A percentile compares a stretch with the other conserved stretches of the same genome.
Conservation (phyloP, 2,797 vertebrate genomes). For the Lepilemur ruficaudatus region DNA sequence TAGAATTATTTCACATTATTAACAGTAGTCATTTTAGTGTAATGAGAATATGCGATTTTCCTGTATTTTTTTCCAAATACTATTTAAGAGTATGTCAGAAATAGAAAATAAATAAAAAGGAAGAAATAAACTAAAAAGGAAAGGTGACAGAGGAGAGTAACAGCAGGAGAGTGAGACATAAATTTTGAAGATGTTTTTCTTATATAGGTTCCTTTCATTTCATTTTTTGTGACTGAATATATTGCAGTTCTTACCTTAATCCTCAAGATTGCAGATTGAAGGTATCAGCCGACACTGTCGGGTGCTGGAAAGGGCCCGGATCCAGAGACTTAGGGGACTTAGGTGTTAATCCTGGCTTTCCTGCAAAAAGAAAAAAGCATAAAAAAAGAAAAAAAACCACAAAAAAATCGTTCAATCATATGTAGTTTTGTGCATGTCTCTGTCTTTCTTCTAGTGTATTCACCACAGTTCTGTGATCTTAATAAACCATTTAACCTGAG, state of each 20-base stretch:
- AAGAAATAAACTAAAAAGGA: background rate
- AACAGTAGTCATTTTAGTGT: background rate
- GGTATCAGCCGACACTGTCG: background rate
- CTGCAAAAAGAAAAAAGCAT: background rate
- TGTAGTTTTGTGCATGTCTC: background rate
- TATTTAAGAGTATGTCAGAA: background rate
- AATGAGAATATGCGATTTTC: background rate
- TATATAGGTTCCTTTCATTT: background rate
- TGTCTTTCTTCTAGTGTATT: background rate
- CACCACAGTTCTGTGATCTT: background rate
- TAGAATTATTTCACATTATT: background rate
- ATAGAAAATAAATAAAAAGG: background rate
- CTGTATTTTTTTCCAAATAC: slow-evolving; percentile 13
- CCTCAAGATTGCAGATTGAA: background rate
- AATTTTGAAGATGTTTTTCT: background rate
- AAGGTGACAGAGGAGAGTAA: background rate
- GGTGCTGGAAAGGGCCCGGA: background rate
- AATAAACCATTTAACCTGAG: background rate
- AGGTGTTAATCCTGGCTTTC: background rate
- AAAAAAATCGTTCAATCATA: background rate
- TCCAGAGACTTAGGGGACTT: slow-evolving; percentile 1
- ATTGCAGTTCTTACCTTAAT: background rate
- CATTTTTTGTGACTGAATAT: background rate
- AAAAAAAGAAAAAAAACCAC: background rate
- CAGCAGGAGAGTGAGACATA: background rate